Evolutionary conservation across 2,888 invertebrate species (phyloP).

Genomic region (Euspilapteryx auroguttella): DNA sequence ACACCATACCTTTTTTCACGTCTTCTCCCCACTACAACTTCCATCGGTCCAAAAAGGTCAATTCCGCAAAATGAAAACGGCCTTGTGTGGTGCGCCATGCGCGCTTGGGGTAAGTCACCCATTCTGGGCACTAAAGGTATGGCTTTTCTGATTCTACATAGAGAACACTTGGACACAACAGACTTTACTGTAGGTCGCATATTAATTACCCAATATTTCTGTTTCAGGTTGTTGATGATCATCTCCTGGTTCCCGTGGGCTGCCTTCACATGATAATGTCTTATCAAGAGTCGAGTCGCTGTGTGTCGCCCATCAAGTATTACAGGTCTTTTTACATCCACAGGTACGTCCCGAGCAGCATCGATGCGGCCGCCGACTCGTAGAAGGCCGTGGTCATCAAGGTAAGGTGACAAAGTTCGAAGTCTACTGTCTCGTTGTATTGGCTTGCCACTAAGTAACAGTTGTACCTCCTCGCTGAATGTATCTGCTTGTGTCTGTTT

Average conservation of each 20-base stretch:
- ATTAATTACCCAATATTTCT: slow-evolving; percentile 5
- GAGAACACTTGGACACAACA: neutral
- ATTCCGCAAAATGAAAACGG: too few relatives aligned
- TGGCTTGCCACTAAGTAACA: neutral
- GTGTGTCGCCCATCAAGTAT: slow-evolving; percentile 8
- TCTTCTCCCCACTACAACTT: too few relatives aligned
- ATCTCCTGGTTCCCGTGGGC: slow-evolving; percentile 4
- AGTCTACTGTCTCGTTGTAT: neutral
- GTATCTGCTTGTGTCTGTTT: neutral
- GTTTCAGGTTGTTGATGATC: slow-evolving; percentile 6
- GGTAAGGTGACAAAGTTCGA: neutral
- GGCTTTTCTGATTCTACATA: too few relatives aligned
- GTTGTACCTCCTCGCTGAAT: neutral
- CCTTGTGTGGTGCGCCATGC: too few relatives aligned
- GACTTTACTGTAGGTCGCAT: slow-evolving; percentile 4
- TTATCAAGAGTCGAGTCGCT: slow-evolving; percentile 5
- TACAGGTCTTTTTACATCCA: slow-evolving; percentile 2
- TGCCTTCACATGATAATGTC: slow-evolving; percentile 2
- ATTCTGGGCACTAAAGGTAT: too few relatives aligned
- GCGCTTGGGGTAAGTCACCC: too few relatives aligned
- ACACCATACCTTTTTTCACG: too few relatives aligned
- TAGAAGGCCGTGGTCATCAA: slow-evolving; percentile 1
- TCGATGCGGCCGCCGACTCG: too few relatives aligned
- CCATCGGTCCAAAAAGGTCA: too few relatives aligned
- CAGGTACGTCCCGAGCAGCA: neutral